Percentiles rank a stretch among this genome's conserved stretches.
These are phyloP conservation scores for Paraescarpia echinospica DNA, from an alignment of 1,140 invertebrate species.

Conservation along the genomic window DNA sequence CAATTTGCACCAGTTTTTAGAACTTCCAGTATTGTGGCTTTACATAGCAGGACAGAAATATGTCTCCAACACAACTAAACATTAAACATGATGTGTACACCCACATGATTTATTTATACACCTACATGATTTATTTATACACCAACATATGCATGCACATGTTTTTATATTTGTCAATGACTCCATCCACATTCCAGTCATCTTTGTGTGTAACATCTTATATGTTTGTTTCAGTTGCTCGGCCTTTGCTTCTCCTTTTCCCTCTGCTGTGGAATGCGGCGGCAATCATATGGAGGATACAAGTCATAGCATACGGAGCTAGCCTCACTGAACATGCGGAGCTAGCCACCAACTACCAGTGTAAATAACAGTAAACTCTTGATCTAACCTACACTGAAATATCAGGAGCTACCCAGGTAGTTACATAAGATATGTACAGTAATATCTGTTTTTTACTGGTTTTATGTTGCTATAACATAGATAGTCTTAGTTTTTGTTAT, in stretches of 20 bases:
- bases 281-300: conserved; percentile 23
- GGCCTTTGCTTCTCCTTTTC: conserved; percentile 21
- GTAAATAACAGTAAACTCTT: not conserved
- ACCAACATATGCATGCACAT: no score
- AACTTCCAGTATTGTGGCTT: no score
- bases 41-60: no score
- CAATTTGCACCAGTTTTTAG: no score
- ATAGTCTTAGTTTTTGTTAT: not conserved
- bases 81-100: no score
- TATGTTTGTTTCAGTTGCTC: conserved; percentile 23
- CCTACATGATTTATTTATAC: no score
- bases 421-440: conserved; percentile 1
- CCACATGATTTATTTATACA: no score
- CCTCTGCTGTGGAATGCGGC: conserved; percentile 25
- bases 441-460: not conserved
- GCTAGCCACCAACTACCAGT: not conserved
- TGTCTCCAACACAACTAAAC: no score
- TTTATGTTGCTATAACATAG: not conserved
- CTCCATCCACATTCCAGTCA: no score
- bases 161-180: no score
- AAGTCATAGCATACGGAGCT: conserved; percentile 19
- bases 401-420: not conserved
- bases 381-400: not conserved
- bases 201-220: not conserved
- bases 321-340: not conserved